Evolutionary conservation across 2,797 vertebrate genomes (phyloP).

Genomic region (Cygnus olor): DNA sequence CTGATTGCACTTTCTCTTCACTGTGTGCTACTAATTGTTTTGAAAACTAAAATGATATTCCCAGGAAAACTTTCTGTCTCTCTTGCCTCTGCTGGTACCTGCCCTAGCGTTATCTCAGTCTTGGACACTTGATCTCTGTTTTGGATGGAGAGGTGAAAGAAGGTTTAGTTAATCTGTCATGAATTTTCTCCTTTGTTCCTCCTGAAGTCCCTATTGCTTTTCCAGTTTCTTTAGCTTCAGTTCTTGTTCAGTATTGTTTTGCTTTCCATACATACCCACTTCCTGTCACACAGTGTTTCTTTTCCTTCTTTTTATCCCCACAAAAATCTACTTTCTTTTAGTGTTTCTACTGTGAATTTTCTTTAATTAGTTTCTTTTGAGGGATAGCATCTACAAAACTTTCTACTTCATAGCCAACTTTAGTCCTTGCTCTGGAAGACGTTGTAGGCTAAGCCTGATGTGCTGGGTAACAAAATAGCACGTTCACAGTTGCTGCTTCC

Average conservation of each 20-base stretch:
- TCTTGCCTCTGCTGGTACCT: neutral
- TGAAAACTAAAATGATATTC: neutral
- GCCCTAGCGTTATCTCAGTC: neutral
- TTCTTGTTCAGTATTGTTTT: neutral
- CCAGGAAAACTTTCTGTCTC: neutral
- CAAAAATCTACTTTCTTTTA: neutral
- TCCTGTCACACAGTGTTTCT: neutral
- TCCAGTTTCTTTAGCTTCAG: neutral
- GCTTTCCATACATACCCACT: neutral
- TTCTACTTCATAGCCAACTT: neutral
- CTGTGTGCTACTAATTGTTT: neutral
- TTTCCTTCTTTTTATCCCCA: neutral
- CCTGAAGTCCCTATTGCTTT: neutral
- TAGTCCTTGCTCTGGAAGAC: fast-evolving
- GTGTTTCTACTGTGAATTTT: neutral
- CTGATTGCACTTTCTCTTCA: neutral
- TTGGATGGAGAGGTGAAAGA: neutral
- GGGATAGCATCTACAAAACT: neutral
- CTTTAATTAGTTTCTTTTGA: neutral
- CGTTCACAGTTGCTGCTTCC: neutral
- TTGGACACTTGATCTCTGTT: neutral
- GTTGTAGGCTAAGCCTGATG: neutral
- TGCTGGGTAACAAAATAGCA: neutral
- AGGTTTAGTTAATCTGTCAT: neutral
- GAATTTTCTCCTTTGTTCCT: neutral